Evolutionary conservation across 2,797 vertebrate genomes (phyloP), one percentile per base, ranked within the genome.

Genomic region (Clarias laeviceps): DNA sequence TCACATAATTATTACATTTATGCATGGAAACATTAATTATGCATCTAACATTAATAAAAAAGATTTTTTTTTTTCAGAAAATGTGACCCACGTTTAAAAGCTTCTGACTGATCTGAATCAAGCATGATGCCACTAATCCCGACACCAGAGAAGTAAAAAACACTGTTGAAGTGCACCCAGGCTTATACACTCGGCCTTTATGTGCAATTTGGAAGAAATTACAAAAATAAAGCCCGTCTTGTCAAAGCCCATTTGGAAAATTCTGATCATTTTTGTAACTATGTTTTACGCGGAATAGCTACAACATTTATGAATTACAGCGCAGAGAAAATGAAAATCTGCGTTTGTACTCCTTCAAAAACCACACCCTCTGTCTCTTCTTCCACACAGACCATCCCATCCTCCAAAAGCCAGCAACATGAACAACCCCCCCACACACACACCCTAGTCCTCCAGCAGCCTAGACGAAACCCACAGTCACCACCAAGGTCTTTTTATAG

Each of bases 391-490:
- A 74, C n/a, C 61, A 66, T 32, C 87, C 86, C 87, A 86, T 84
- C 91, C 89, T 92, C 87, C 89, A 90, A 91, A 87, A 90, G 88
- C 89, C 65, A 50, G 90, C 94, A 94, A 92, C 83, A 78, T 27
- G 27, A 5, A 32, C 65, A 32, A 9, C 27, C 83, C 89, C 91
- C 92, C 88, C 70, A 32, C 6, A 17, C 32, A 20, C 40, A 72
- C 37, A 7, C 4, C 5, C 22, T 66, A 69, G 64, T 80, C 32
- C 69, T 27, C 3, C 2, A 27, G 62, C 56, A 91, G 73, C 77
- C 69, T 72, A 82, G 78, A 77, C 62, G 77, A 84, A 85, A 77
- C 12, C 22, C 59, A 29, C 70, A 87, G 29, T 68, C 50, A 8
- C 65, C 34, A 34, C 76, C 80, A 50, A 69, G 74, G 54, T 72